Base-by-base conservation (phyloP, 2,797 vertebrate genomes). In the Parauchenoglanis ngamensis region DNA sequence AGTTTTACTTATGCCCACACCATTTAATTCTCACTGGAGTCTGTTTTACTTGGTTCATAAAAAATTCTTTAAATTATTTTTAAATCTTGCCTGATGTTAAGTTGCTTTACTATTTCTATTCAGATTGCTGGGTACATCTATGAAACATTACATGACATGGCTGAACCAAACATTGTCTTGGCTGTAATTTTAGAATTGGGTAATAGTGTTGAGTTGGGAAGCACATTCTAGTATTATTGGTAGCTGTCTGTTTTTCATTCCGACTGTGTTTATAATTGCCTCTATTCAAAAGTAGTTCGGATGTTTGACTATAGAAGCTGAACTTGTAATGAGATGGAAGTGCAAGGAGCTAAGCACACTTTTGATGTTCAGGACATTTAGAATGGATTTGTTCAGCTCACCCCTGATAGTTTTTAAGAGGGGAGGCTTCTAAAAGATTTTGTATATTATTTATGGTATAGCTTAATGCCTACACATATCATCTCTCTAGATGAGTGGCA, bases 391-490 rank as follows among this genome's bases (percentile, higher is more conserved):
- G 19, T 78, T 78, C 17, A 21, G 1, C n/a, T 80, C 54, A 80
- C 40, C 63, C 73, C 44, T 80, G 46, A 19, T 79, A 15, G 28
- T 67, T 56, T 73, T 63, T 65, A 86, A 73, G 11, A 54, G 25
- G 54, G 54, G 23, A 57, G 35, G 92, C 92, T 94, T 94, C 92
- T 90, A 91, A 92, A 91, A 90, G 86, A 89, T 76, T 85, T 79
- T 59, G 80, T 89, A 87, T 87, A 85, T 88, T 82, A 81, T 88
- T 91, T 89, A 75, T 90, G 85, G 85, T 86, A n/a, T 82, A 89
- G 28, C 52, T 81, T 85, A 87, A 84, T 88, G 86, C 85, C 87
- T 70, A 73, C 77, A 79, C 90, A 92, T 76, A 91, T 78, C 13
- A 56, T 77, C 10, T 70, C 31, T 31, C 67, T 70, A 6, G 40